Conservation (phyloP, 2,797 vertebrate species). For the Phoebastria nigripes region DNA sequence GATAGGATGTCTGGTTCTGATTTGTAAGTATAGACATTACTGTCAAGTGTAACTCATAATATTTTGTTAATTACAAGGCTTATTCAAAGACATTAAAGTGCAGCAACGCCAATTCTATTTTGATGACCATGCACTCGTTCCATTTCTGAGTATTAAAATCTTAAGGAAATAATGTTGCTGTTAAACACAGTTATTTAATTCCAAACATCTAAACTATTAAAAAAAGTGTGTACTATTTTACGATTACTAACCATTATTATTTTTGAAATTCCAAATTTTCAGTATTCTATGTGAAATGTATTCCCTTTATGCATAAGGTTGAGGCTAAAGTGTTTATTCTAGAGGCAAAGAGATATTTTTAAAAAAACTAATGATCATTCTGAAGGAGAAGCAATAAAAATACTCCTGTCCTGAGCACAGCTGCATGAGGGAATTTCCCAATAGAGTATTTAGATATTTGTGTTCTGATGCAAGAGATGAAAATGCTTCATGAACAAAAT, state of each 20-base stretch:
- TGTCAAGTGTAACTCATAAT: neutral
- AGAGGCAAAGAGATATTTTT: neutral
- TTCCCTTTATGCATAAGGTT: neutral
- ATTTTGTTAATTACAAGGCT: neutral
- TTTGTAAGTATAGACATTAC: neutral
- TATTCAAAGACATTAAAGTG: neutral
- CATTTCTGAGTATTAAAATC: neutral
- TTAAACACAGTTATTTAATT: neutral
- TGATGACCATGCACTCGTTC: neutral
- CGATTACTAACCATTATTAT: neutral
- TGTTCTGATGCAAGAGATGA: neutral
- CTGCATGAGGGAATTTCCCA: neutral
- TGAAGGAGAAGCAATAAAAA: neutral
- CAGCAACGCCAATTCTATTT: neutral
- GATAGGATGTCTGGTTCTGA: neutral
- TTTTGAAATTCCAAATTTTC: neutral
- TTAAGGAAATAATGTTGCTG: neutral
- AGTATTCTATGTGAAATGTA: neutral
- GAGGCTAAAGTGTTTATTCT: neutral
- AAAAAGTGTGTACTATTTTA: neutral
- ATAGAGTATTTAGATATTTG: neutral
- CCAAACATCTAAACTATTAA: neutral
- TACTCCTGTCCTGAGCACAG: neutral
- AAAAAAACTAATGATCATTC: neutral
- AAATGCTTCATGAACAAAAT: neutral